Evolutionary conservation across 2,797 vertebrate genomes (phyloP).

Genomic region (Myotis pilosus): DNA sequence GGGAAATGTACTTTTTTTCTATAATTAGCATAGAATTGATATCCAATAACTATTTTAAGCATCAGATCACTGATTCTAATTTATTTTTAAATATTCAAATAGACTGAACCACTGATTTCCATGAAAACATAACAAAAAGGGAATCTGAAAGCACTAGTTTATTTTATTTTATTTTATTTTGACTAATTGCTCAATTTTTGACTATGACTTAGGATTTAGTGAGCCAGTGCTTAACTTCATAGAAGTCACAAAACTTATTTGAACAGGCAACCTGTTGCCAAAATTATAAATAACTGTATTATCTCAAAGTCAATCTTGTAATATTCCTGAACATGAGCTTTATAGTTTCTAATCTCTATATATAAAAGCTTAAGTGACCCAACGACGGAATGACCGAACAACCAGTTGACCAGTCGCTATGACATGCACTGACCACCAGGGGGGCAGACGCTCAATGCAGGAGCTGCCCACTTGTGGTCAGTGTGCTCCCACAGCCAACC

Average conservation of each 20-base stretch:
- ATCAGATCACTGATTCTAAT: not conserved
- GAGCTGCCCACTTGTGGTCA: too few relatives aligned
- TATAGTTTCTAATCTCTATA: not conserved
- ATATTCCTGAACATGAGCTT: not conserved
- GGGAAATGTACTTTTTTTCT: not conserved
- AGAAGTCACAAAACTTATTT: constrained; percentile 14
- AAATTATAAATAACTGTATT: not conserved
- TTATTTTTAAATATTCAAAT: constrained; percentile 25
- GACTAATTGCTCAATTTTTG: constrained; percentile 24
- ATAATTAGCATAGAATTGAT: not conserved
- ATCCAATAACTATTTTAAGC: constrained; percentile 1
- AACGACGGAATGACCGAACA: fast-evolving
- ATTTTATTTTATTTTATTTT: constrained; percentile 54
- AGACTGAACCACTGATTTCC: not conserved
- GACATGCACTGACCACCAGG: too few relatives aligned
- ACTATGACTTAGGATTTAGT: not conserved
- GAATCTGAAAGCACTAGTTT: not conserved
- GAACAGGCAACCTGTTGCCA: not conserved
- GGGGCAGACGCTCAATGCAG: too few relatives aligned
- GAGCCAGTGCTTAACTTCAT: constrained; percentile 5
- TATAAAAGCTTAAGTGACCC: too few relatives aligned
- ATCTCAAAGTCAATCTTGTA: not conserved
- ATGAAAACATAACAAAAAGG: constrained; percentile 10
- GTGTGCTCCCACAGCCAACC: too few relatives aligned
- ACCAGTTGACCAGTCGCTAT: too few relatives aligned